Evolutionary conservation across 2,113 vertebrate species (phyloP), one percentile per base, ranked within the genome.

Genomic region (Dryoscopus gambensis): DNA sequence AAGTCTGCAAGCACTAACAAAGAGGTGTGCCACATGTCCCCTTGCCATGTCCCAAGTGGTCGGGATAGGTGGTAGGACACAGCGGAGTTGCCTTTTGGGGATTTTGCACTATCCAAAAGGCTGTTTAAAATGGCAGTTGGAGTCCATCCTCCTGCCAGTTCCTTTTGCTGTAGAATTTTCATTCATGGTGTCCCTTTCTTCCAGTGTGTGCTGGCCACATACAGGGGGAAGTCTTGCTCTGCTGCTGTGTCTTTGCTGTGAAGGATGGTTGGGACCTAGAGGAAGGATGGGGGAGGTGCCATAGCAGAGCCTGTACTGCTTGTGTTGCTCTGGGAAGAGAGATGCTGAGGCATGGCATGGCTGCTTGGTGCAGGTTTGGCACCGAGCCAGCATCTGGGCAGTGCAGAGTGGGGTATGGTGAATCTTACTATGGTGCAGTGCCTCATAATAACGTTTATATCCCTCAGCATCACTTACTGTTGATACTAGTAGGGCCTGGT

Each of bases 51-150:
- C 17, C 53, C 49, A 64, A 6, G 30, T 76, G 53, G 37, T 18
- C 0, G 0, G 64, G 39, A 1, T 50, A 70, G 64, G 35, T 33
- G 31, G 42, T 37, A 75, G 52, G 60, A 57, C n/a, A 73, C 28
- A 16, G 9, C 44, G 52, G 33, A 81, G 28, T 62, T 84, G 8
- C 11, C 17, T 69, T 49, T 40, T 35, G n/a, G 64, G 42, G 35
- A 46, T 70, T 93, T 67, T 0, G 4, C 31, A 84, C 28, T 35
- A 4, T 83, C 33, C 12, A 24, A 77, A 71, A 59, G 23, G 16
- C 64, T 81, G n/a, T 62, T 84, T 81, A 63, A 84, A 91, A 84
- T 44, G 27, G n/a, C 62, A 64, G 15, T 24, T 24, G 33, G 39
- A 60, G 33, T 47, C 44, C n/a, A 20, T 82, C 44, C 13, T 84